phyloP scores from a whole-genome alignment of 2,888 invertebrate species.

The Aricia artaxerxes region DNA sequence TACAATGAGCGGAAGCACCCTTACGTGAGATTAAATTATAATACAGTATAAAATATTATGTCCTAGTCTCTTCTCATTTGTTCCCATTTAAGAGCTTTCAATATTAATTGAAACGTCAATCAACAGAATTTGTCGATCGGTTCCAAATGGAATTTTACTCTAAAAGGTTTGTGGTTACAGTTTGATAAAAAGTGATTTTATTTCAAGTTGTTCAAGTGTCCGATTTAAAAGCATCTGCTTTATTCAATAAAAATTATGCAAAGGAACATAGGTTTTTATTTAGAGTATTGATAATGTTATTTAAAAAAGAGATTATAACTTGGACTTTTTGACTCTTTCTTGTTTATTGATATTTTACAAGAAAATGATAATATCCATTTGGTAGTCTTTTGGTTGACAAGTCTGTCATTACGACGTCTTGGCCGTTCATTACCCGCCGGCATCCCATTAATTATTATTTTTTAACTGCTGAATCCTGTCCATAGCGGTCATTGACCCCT shows the following conservation, averaged over 20 bases:
- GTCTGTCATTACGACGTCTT: no score
- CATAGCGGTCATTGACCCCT: no score
- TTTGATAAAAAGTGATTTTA: constrained; percentile 22
- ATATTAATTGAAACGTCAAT: constrained; percentile 27
- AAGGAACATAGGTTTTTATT: neutral
- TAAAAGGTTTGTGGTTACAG: constrained; percentile 19
- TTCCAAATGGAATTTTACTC: constrained; percentile 19
- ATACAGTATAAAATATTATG: neutral
- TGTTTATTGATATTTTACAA: no score
- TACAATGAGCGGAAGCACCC: neutral
- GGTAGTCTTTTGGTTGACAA: no score
- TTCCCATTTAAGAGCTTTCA: constrained; percentile 26
- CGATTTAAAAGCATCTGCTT: neutral
- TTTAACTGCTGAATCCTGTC: no score
- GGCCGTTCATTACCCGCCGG: no score
- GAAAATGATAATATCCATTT: no score
- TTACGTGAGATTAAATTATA: neutral
- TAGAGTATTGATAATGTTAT: no score
- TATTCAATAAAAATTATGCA: neutral
- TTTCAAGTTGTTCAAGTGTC: constrained; percentile 1
- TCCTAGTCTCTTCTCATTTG: constrained; percentile 10
- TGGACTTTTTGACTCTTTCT: no score
- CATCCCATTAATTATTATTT: no score
- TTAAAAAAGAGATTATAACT: no score
- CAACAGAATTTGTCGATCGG: constrained; percentile 27